A percentile compares a stretch with the other conserved stretches of the same genome.
These are phyloP conservation scores for Xyliphius kryptos DNA, from an alignment of 2,113 vertebrate species.

Conservation along the genomic window DNA sequence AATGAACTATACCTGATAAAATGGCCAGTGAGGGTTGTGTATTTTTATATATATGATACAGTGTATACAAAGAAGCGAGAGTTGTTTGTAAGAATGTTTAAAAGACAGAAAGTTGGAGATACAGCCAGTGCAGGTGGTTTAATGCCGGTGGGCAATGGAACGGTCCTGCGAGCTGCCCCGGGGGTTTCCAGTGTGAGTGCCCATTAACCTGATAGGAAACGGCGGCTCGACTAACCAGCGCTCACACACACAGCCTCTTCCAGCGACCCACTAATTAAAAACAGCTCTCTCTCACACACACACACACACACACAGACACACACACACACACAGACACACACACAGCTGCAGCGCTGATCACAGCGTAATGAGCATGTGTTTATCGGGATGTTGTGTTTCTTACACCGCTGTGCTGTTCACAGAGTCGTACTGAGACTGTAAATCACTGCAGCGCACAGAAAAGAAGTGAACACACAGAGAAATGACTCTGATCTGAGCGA, in stretches of 20 bases:
- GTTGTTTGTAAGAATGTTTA: background rate
- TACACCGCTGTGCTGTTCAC: background rate
- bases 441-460: background rate
- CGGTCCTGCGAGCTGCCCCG: constrained; percentile 50
- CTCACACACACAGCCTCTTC: constrained; percentile 53
- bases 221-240: constrained; percentile 60
- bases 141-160: constrained; percentile 33
- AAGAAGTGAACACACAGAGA: background rate
- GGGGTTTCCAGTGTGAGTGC: constrained; percentile 56
- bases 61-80: too few relatives aligned
- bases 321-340: constrained; percentile 49
- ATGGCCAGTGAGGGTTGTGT: background rate
- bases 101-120: constrained; percentile 1
- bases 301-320: constrained; percentile 52
- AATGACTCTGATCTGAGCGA: constrained; percentile 3
- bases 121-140: constrained; percentile 5
- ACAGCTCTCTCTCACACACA: constrained; percentile 49
- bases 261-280: constrained; percentile 64
- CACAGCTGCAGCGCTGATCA: constrained; percentile 27
- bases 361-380: constrained; percentile 22
- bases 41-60: background rate
- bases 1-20: too few relatives aligned
- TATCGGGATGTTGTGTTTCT: constrained; percentile 9
- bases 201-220: constrained; percentile 69
- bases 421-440: background rate